phyloP scores from a whole-genome alignment of 2,888 invertebrate genomes.

The Zootermopsis nevadensis region DNA sequence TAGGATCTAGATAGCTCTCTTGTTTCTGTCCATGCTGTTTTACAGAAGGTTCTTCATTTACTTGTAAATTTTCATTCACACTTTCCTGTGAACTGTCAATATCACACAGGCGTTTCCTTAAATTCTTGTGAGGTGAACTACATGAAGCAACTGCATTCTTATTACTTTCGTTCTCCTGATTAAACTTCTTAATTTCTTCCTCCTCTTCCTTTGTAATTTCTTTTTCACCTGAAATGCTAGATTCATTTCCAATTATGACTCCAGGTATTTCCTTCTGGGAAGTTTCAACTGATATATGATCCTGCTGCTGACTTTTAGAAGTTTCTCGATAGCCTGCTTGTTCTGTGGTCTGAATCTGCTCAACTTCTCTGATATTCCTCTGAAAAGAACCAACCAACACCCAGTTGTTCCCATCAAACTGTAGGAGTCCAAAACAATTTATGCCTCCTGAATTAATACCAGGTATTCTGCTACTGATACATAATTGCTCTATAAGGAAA shows the following conservation, averaged over 20 bases:
- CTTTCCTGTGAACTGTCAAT: no score
- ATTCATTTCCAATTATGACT: neutral
- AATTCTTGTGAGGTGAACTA: neutral
- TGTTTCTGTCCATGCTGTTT: no score
- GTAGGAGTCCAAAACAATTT: conserved; percentile 51
- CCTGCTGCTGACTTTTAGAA: neutral
- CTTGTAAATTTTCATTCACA: no score
- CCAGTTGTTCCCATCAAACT: conserved; percentile 51
- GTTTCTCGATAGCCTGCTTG: neutral
- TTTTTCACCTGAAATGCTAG: neutral
- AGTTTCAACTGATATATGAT: neutral
- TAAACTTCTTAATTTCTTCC: no score
- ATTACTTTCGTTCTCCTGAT: neutral
- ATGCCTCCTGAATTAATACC: conserved; percentile 41
- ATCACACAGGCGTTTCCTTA: neutral
- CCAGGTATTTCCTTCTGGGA: neutral
- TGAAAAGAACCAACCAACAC: conserved; percentile 52
- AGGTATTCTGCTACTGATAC: conserved; percentile 28
- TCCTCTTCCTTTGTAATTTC: neutral
- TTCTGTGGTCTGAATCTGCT: neutral
- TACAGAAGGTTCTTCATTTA: no score
- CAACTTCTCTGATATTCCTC: conserved; percentile 58
- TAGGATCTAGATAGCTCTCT: no score
- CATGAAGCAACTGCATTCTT: neutral
- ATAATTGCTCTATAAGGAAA: neutral